Base-by-base conservation (phyloP, 2,888 invertebrate species). In the Lampropteryx suffumata region DNA sequence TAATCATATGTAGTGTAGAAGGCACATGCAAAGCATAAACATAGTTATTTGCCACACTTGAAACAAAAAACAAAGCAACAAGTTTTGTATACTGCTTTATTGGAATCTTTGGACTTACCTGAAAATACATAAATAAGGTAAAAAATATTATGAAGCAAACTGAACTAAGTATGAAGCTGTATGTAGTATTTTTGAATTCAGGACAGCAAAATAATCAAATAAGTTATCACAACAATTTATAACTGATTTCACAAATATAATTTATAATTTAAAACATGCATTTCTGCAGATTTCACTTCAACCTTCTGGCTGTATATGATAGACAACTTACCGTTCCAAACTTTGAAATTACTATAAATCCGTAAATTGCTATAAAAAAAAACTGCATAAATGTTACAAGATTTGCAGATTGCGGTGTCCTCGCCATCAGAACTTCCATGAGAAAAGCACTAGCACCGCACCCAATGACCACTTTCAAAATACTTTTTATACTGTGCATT, bases 21-120 rank as follows among this genome's bases (percentile, higher is more conserved):
- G 89, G 88, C 55, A 90, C 89, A 84, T 90, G 86, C 76, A 90
- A 78, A 61, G 79, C 73, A 59, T 89, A 90, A 13, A 87, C 90
- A 82, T 87, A 90, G 57, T 90, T 90, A 75, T 88, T 90, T 14
- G 85, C 82, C 56, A 87, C 84, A 69, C 84, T 87, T 17, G 89
- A 86, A 29, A 86, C 52, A 64, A 90, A 90, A 79, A 86, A 90
- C 49, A 90, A 76, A 50, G 71, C 63, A 10, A 88, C 80, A 42
- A 90, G 69, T 48, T 84, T 68, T 41, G 76, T 65, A 73, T 90
- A 90, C 55, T 89, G 80, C 52, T 65, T 72, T 35, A 89, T 43
- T 12, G 90, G 89, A 65, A 90, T 85, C 63, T 82, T 85, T 43
- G 86, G 81, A 57, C 71, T 68, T 50, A 85, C 71, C 90, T 90